Percentiles rank a stretch among this genome's conserved stretches.
Evolutionary conservation across 2,797 vertebrate species (phyloP).

Genomic region (Dipus sagitta): DNA sequence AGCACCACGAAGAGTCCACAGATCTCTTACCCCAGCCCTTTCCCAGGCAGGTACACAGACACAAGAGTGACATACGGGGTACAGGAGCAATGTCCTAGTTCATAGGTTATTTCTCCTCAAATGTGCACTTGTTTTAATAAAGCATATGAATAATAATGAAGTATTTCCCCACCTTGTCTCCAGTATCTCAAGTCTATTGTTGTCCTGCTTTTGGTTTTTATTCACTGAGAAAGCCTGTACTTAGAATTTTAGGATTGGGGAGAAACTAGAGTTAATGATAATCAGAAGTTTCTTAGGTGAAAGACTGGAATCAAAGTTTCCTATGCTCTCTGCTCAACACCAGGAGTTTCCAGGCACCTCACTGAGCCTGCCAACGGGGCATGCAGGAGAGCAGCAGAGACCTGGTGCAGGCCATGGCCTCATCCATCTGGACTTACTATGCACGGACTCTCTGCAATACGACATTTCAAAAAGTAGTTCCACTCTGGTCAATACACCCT

Average conservation of each 20-base stretch:
- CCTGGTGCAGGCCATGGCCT: rapidly evolving
- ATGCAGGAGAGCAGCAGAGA: rapidly evolving
- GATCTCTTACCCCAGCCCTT: neutral
- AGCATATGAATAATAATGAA: rapidly evolving
- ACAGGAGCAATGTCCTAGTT: neutral
- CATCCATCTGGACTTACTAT: rapidly evolving
- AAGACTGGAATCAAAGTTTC: rapidly evolving
- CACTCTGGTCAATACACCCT: rapidly evolving
- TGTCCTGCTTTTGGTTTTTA: neutral
- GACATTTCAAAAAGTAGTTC: neutral
- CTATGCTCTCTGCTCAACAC: rapidly evolving
- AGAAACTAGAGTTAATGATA: neutral
- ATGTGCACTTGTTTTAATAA: rapidly evolving
- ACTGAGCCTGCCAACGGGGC: no score
- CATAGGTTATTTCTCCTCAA: rapidly evolving
- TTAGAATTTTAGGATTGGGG: neutral
- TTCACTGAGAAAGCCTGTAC: neutral
- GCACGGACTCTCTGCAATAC: neutral
- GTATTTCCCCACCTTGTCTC: rapidly evolving
- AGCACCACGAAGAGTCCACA: rapidly evolving
- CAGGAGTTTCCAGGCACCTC: rapidly evolving
- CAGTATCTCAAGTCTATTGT: neutral
- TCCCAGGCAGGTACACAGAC: neutral
- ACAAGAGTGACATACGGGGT: rapidly evolving
- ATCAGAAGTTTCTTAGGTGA: rapidly evolving